Conservation (phyloP, 2,888 invertebrate genomes). For the Lasioglossum malachurum region DNA sequence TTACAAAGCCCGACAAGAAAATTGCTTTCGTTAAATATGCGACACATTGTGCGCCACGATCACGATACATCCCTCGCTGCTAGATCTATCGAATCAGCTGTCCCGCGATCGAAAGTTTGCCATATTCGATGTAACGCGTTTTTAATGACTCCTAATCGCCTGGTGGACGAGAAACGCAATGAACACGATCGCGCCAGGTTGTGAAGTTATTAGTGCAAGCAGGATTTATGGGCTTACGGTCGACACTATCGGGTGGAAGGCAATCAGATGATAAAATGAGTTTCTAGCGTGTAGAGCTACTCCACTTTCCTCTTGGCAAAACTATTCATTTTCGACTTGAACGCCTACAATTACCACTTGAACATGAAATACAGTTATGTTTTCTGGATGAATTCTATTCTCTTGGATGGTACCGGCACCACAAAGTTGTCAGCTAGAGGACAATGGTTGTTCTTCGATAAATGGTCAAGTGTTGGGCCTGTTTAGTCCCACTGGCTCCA, state of each 20-base stretch:
- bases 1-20: not conserved
- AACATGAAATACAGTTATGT: too few relatives aligned
- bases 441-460: not conserved
- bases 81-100: not conserved
- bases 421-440: not conserved
- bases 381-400: not conserved
- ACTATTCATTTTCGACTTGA: not conserved
- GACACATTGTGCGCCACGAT: not conserved
- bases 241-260: not conserved
- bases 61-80: not conserved
- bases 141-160: not conserved
- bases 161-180: not conserved
- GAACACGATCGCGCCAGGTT: not conserved
- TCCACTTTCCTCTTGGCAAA: not conserved
- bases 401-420: not conserved
- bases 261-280: not conserved
- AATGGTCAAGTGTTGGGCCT: not conserved
- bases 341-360: too few relatives aligned
- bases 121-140: not conserved
- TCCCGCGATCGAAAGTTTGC: not conserved
- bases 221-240: not conserved
- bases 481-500: slow-evolving; percentile 1
- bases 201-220: not conserved
- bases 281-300: not conserved
- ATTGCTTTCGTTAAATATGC: not conserved